Evolutionary conservation across 2,888 invertebrate genomes (phyloP).

Genomic region (Nysson spinosus): DNA sequence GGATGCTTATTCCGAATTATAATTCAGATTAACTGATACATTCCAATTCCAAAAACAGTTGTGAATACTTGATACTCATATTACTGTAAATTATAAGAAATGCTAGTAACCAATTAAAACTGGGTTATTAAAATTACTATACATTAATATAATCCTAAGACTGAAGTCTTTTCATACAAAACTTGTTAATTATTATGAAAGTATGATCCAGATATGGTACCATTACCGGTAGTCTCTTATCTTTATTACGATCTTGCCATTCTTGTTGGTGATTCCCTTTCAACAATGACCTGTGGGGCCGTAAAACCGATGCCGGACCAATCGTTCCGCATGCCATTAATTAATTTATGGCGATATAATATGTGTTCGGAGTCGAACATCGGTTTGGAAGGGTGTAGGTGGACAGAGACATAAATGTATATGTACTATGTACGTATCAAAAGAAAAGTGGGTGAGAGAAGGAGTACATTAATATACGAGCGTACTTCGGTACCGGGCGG

Average conservation of each 20-base stretch:
- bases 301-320: slow-evolving; percentile 31
- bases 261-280: slow-evolving; percentile 2
- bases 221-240: not conserved
- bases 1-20: too few relatives aligned
- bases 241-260: not conserved
- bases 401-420: not conserved
- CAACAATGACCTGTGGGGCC: not conserved
- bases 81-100: too few relatives aligned
- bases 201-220: too few relatives aligned
- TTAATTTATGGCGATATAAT: slow-evolving; percentile 65
- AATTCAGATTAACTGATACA: too few relatives aligned
- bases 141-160: too few relatives aligned
- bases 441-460: not conserved
- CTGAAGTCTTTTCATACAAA: too few relatives aligned
- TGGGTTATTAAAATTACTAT: too few relatives aligned
- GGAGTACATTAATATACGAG: slow-evolving; percentile 39
- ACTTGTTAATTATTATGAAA: too few relatives aligned
- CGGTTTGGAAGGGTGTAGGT: slow-evolving; percentile 11
- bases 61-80: too few relatives aligned
- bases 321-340: slow-evolving; percentile 53
- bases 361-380: slow-evolving; percentile 24
- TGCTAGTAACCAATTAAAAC: too few relatives aligned
- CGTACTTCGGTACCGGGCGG: slow-evolving; percentile 14
- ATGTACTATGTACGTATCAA: not conserved
- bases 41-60: too few relatives aligned